These are phyloP conservation scores for Penelope pileata DNA, from an alignment of 2,113 vertebrate genomes.

Conservation along the genomic window DNA sequence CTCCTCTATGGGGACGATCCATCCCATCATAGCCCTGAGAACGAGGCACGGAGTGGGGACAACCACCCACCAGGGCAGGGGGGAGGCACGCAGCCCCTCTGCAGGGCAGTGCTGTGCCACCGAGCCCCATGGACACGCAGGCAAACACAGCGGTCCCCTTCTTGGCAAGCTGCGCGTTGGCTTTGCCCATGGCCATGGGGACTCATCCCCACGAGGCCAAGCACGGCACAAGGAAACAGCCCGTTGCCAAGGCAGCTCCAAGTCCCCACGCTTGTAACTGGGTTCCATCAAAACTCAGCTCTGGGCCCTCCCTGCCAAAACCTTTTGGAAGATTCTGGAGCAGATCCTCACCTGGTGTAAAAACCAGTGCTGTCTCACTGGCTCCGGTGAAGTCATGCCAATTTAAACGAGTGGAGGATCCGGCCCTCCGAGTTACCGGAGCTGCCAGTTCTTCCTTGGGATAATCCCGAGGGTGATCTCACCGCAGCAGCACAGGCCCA, in stretches of 20 bases:
- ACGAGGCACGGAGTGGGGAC: neutral
- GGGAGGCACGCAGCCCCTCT: neutral
- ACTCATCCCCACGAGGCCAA: neutral
- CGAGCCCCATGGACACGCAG: neutral
- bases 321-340: neutral
- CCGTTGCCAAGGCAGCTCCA: neutral
- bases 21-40: neutral
- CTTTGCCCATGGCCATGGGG: rapidly evolving
- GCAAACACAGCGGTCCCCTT: rapidly evolving
- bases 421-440: constrained; percentile 53
- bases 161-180: neutral
- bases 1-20: neutral
- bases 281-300: neutral
- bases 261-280: neutral
- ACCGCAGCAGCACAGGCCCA: constrained; percentile 60
- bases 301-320: rapidly evolving
- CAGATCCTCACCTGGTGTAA: constrained; percentile 25
- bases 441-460: constrained; percentile 62
- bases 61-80: too few species aligned
- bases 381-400: constrained; percentile 65
- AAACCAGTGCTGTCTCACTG: constrained; percentile 13
- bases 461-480: constrained; percentile 64
- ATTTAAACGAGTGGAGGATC: constrained; percentile 57
- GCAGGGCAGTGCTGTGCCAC: neutral
- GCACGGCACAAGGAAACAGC: neutral